phyloP scores from a whole-genome alignment of 2,113 vertebrate species.

The Cololabis saira region DNA sequence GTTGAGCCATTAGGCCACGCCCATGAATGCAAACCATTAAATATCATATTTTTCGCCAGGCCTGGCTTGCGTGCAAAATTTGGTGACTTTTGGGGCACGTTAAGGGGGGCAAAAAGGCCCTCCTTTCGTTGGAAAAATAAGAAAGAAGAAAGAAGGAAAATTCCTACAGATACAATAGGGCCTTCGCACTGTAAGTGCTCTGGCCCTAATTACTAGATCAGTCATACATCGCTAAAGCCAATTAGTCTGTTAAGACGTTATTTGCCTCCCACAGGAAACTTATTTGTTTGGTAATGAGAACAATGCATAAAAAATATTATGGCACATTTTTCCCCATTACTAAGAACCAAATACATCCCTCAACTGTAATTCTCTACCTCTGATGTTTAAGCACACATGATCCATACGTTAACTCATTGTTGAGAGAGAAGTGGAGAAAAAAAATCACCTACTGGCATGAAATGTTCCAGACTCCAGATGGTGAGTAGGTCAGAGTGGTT shows the following conservation, averaged over 20 bases:
- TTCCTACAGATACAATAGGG: too few relatives aligned
- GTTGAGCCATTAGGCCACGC: too few relatives aligned
- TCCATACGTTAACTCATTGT: conserved; percentile 19
- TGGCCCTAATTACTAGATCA: background rate
- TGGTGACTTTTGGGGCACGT: too few relatives aligned
- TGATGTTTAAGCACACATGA: conserved; percentile 21
- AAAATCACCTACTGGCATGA: conserved; percentile 33
- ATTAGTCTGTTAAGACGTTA: background rate
- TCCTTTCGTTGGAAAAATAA: too few relatives aligned
- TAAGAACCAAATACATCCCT: conserved; percentile 34
- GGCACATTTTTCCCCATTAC: background rate
- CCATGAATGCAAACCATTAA: too few relatives aligned
- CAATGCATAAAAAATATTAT: conserved; percentile 17
- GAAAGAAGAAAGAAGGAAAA: too few relatives aligned
- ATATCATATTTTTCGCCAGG: too few relatives aligned
- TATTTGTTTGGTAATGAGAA: conserved; percentile 32
- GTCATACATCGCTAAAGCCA: background rate
- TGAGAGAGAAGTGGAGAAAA: conserved; percentile 30
- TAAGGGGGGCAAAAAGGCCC: too few relatives aligned
- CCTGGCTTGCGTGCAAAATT: too few relatives aligned
- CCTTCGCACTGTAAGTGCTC: too few relatives aligned
- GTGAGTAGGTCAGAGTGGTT: conserved; percentile 33
- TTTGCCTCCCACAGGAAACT: background rate
- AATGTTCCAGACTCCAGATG: conserved; percentile 31
- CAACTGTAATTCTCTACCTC: conserved; percentile 17